Conservation (phyloP, 1,140 invertebrate genomes). For the Pseudachorutes palmiensis region DNA sequence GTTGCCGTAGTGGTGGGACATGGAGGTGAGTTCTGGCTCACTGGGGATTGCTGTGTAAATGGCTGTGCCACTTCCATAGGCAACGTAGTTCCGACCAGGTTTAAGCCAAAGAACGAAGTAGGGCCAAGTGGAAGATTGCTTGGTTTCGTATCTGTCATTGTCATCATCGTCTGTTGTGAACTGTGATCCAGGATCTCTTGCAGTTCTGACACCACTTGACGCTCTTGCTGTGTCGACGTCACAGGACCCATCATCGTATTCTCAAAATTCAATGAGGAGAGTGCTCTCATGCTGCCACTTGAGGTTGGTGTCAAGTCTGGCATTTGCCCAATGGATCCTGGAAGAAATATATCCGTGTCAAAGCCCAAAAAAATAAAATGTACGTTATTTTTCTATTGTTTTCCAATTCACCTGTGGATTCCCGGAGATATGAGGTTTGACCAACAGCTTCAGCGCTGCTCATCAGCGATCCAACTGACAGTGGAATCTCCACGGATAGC, state of each 20-base stretch:
- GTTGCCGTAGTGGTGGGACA: not conserved
- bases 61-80: not conserved
- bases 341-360: not conserved
- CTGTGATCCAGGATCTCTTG: conserved; percentile 24
- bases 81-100: not conserved
- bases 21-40: not conserved
- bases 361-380: no score
- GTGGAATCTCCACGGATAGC: not conserved
- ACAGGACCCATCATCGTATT: conserved; percentile 6
- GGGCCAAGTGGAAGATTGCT: not conserved
- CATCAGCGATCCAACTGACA: not conserved
- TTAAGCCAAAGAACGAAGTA: conserved; percentile 10
- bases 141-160: conserved; percentile 3
- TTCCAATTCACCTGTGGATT: not conserved
- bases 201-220: conserved; percentile 25
- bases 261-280: conserved; percentile 16
- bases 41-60: not conserved
- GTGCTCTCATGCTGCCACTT: no score
- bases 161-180: conserved; percentile 16
- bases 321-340: not conserved
- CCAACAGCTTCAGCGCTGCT: not conserved
- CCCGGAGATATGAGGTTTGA: not conserved
- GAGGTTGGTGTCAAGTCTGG: no score
- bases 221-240: conserved; percentile 14
- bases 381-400: no score